A percentile compares a stretch with the other conserved stretches of the same genome.
phyloP scores from a whole-genome alignment of 2,888 invertebrate genomes.

The Drosophila neoperkinsi region DNA sequence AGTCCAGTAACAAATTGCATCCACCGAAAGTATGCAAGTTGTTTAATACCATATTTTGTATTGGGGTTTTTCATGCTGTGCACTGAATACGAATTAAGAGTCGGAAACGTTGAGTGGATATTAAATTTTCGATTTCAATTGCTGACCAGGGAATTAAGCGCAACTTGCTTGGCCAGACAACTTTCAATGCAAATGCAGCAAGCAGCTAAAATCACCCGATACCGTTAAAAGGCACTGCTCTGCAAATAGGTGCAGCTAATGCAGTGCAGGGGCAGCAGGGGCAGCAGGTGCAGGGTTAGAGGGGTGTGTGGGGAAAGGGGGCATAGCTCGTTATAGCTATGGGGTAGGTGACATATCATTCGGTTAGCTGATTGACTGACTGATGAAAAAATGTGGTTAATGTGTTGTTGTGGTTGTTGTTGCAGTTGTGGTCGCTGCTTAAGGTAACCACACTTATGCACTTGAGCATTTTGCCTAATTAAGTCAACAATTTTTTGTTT shows the following conservation, averaged over 20 bases:
- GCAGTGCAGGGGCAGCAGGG: neutral
- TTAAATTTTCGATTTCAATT: conserved; percentile 56
- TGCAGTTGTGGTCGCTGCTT: conserved; percentile 29
- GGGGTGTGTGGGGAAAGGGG: neutral
- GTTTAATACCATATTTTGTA: conserved; percentile 14
- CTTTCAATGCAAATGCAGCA: conserved; percentile 75
- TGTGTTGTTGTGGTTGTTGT: conserved; percentile 18
- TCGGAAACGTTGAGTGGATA: conserved; percentile 18
- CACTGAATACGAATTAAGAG: conserved; percentile 22
- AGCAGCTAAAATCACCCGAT: conserved; percentile 35
- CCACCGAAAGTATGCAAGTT: conserved; percentile 10
- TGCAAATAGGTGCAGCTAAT: conserved; percentile 6
- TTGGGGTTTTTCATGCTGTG: conserved; percentile 14
- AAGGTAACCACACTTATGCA: conserved; percentile 57
- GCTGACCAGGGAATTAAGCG: conserved; percentile 27
- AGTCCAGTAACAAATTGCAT: conserved; percentile 5
- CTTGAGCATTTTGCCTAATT: conserved; percentile 71
- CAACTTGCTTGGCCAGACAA: conserved; percentile 39
- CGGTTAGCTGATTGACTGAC: conserved; percentile 35
- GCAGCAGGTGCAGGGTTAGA: conserved; percentile 1
- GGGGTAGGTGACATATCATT: conserved; percentile 37
- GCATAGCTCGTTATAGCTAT: neutral
- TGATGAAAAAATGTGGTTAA: conserved; percentile 64
- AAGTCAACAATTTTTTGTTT: conserved; percentile 52
- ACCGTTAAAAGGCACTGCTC: conserved; percentile 50